Base-by-base conservation (phyloP, 2,888 invertebrate species). In the Yponomeuta malinellus region DNA sequence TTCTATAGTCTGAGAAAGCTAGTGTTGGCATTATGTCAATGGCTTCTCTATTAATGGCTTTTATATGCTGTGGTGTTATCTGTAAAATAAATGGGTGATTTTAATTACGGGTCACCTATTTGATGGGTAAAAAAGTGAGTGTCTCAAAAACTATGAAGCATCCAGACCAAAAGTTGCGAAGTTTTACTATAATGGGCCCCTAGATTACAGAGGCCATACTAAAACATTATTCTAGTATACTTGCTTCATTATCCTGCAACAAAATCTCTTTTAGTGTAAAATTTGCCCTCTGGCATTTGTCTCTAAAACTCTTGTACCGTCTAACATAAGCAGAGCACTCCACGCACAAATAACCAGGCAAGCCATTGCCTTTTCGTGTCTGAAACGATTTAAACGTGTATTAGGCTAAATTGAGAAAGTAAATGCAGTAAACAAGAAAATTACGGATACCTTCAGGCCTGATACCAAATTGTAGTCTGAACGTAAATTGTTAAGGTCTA, bases 251-350 rank as follows among this genome's bases (percentile, higher is more conserved):
- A 73, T 83, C 83, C 70, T 72, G 83, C n/a, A 75, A 73, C 70
- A 90, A 74, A 72, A 90, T 77, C 78, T 89, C 85, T 71, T 81
- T 79, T 68, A 92, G 77, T 59, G 83, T 76, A 74, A 81, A 91
- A 77, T 87, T 79, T 5, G 90, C 84, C 72, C 84, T 80, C 66
- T 90, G 88, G 75, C 91, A 90, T 82, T 84, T 89, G 23, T 84
- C 81, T 70, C 87, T 82, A 75, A 91, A 92, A 70, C 79, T 83
- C 69, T 79, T 81, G 69, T 79, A 89, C 3, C 80, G 80, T 74
- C 75, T 83, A 5, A 90, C 77, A 72, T 82, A 81, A 2, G 84
- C 82, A 69, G 76, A 73, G 75, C 91, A 92, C 74, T 85, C 84
- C 66, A 81, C 79, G 77, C 91, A 92, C 72, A 92, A 77, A 75